Percentiles rank a stretch among this genome's conserved stretches.
These are phyloP conservation scores for Drosophila bipectinata DNA, from an alignment of 1,140 invertebrate genomes.

Conservation along the genomic window DNA sequence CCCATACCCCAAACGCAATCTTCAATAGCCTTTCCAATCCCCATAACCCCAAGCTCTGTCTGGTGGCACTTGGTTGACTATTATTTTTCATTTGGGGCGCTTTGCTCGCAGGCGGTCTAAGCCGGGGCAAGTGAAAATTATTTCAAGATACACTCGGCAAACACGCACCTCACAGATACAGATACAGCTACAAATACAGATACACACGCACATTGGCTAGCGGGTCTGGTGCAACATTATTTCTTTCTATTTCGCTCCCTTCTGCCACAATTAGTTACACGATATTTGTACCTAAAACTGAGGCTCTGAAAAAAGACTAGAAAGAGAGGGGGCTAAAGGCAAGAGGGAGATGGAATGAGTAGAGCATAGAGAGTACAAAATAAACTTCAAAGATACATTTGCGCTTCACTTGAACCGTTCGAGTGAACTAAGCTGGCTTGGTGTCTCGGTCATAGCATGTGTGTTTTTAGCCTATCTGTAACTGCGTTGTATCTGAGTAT, in stretches of 20 bases:
- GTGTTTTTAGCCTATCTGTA: slow-evolving; percentile 5
- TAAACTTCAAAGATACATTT: slow-evolving; percentile 82
- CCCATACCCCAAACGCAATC: background rate
- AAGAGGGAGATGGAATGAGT: slow-evolving; percentile 3
- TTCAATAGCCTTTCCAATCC: slow-evolving; percentile 17
- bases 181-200: slow-evolving; percentile 31
- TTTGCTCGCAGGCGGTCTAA: slow-evolving; percentile 35
- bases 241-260: slow-evolving; percentile 35
- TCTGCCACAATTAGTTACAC: slow-evolving; percentile 63
- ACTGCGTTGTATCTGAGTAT: slow-evolving; percentile 6
- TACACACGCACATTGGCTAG: slow-evolving; percentile 26
- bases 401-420: slow-evolving; percentile 79
- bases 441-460: slow-evolving; percentile 11
- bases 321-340: background rate
- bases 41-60: slow-evolving; percentile 52
- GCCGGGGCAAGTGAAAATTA: slow-evolving; percentile 63
- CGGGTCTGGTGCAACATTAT: slow-evolving; percentile 33
- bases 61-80: slow-evolving; percentile 77
- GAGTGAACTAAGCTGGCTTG: slow-evolving; percentile 70
- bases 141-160: slow-evolving; percentile 48
- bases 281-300: slow-evolving; percentile 50
- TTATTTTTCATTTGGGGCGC: slow-evolving; percentile 76
- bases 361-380: slow-evolving; percentile 41
- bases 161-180: slow-evolving; percentile 24
- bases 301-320: slow-evolving; percentile 13